phyloP scores from a whole-genome alignment of 2,113 vertebrate genomes.

The Oenanthe oenanthe region DNA sequence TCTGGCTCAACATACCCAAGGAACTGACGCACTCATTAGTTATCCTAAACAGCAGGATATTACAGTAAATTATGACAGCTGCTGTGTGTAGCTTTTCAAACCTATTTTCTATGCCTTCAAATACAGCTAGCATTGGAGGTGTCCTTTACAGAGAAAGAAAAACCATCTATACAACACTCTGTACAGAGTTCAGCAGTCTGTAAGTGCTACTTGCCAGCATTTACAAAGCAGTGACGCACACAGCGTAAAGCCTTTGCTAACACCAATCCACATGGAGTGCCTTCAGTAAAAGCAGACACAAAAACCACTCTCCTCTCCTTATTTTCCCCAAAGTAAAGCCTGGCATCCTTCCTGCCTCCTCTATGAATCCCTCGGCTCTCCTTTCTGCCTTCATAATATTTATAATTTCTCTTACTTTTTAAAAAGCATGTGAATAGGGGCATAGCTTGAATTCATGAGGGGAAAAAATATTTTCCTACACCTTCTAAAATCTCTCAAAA shows the following conservation, averaged over 20 bases:
- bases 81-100: not conserved
- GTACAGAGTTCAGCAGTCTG: not conserved
- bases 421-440: not conserved
- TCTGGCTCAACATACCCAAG: not conserved
- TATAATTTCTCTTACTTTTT: not conserved
- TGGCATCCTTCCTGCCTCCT: not conserved
- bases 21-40: not conserved
- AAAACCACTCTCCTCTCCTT: not conserved
- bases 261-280: not conserved
- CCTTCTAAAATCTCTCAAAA: not conserved
- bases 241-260: not conserved
- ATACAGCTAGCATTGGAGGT: not conserved
- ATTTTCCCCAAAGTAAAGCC: not conserved
- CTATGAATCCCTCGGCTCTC: not conserved
- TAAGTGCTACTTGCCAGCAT: not conserved
- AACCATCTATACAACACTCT: not conserved
- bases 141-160: not conserved
- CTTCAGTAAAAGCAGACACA: not conserved
- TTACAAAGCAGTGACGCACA: not conserved
- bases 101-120: not conserved
- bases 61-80: constrained; percentile 18
- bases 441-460: not conserved
- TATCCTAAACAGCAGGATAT: not conserved
- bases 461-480: not conserved
- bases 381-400: not conserved